Percentiles rank a stretch among this genome's conserved stretches.
phyloP scores from a whole-genome alignment of 2,888 invertebrate genomes.

The Buathra laborator region DNA sequence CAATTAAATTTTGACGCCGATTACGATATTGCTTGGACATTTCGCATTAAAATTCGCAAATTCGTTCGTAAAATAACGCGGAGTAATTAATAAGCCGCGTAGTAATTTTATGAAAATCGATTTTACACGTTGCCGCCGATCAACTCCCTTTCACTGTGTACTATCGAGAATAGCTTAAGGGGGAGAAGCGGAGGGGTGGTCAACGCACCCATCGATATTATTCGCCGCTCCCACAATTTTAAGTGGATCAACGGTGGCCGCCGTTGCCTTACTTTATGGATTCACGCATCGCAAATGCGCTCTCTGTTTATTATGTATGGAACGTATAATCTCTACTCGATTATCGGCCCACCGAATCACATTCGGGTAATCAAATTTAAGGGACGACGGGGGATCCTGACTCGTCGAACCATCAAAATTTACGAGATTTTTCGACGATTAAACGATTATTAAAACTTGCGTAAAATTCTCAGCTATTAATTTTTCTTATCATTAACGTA shows the following conservation, averaged over 20 bases:
- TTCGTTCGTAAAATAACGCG: not conserved
- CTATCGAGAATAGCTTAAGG: slow-evolving; percentile 16
- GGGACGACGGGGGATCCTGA: not conserved
- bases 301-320: slow-evolving; percentile 1
- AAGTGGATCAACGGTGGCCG: slow-evolving; percentile 53
- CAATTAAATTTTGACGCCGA: no score
- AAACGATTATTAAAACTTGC: not conserved
- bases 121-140: slow-evolving; percentile 26
- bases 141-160: slow-evolving; percentile 17
- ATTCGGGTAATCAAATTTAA: not conserved
- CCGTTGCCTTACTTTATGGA: slow-evolving; percentile 38
- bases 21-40: no score
- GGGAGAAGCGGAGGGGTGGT: slow-evolving; percentile 24
- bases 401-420: slow-evolving; percentile 9
- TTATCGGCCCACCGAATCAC: slow-evolving; percentile 2
- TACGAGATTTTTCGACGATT: not conserved
- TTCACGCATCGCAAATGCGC: slow-evolving; percentile 19
- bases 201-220: slow-evolving; percentile 47
- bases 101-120: slow-evolving; percentile 50
- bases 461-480: not conserved
- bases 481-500: not conserved
- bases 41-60: not conserved
- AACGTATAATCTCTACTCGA: slow-evolving; percentile 21
- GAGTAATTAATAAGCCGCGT: slow-evolving; percentile 6
- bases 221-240: slow-evolving; percentile 44